Percentiles rank a stretch among this genome's conserved stretches.
These are phyloP conservation scores for Shargacucullia verbasci DNA, from an alignment of 2,888 invertebrate genomes.

Conservation along the genomic window DNA sequence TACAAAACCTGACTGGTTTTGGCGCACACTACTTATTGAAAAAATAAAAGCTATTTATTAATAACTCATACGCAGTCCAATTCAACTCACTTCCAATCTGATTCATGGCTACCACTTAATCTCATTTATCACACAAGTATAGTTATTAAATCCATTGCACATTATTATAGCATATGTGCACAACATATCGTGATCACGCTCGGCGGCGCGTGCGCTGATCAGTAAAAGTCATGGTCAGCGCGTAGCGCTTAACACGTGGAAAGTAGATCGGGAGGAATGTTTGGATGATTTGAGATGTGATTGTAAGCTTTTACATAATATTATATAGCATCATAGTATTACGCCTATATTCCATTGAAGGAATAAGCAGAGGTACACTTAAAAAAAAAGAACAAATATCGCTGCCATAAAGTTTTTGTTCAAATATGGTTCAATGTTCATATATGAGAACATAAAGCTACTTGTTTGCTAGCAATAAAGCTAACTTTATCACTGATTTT, in stretches of 20 bases:
- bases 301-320: no score
- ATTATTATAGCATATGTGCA: constrained; percentile 21
- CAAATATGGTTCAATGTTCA: no score
- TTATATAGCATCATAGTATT: no score
- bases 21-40: not conserved
- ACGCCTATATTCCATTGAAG: no score
- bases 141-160: constrained; percentile 38
- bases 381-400: no score
- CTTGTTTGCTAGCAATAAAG: no score
- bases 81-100: constrained; percentile 2
- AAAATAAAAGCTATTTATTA: constrained; percentile 4
- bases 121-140: constrained; percentile 11
- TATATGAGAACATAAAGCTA: no score
- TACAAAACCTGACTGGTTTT: no score
- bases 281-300: not conserved
- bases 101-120: constrained; percentile 25
- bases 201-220: constrained; percentile 30
- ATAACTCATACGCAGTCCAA: not conserved
- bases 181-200: constrained; percentile 32
- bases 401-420: no score
- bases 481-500: no score
- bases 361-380: no score
- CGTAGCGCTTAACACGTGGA: constrained; percentile 39
- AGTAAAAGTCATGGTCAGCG: constrained; percentile 56
- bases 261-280: constrained; percentile 24